These are phyloP conservation scores for Polydrusus tereticollis DNA, from an alignment of 2,888 invertebrate species.

Conservation along the genomic window DNA sequence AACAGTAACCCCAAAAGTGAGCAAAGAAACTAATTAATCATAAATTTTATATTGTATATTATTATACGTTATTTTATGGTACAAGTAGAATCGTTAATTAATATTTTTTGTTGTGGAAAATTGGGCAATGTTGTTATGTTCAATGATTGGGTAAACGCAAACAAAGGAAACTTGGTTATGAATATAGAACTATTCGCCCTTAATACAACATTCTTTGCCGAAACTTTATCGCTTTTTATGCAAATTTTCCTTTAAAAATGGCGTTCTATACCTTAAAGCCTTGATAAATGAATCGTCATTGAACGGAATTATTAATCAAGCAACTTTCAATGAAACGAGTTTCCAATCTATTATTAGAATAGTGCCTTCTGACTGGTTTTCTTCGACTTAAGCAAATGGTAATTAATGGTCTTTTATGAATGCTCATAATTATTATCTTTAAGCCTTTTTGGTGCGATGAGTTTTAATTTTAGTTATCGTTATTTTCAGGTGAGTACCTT, in stretches of 20 bases:
- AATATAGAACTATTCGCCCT: background rate
- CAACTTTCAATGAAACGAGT: conserved; percentile 38
- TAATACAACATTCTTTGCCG: background rate
- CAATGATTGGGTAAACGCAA: background rate
- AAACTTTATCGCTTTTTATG: conserved; percentile 21
- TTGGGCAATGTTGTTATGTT: background rate
- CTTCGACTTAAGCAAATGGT: conserved; percentile 25
- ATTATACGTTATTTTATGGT: too few species aligned
- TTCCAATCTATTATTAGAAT: conserved; percentile 43
- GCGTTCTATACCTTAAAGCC: conserved; percentile 25
- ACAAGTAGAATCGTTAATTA: too few species aligned
- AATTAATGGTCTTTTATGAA: conserved; percentile 36
- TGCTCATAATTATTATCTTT: conserved; percentile 30
- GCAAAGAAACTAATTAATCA: too few species aligned
- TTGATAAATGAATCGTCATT: conserved; percentile 44
- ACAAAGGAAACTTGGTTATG: background rate
- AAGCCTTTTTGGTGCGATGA: background rate
- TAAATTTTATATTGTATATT: too few species aligned
- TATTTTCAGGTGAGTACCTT: conserved; percentile 36
- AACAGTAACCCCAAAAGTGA: too few species aligned
- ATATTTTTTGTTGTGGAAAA: too few species aligned
- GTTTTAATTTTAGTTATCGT: conserved; percentile 13
- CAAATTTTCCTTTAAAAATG: conserved; percentile 14
- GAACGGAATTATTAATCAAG: conserved; percentile 46
- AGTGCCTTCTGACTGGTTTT: conserved; percentile 37